Evolutionary conservation across 2,888 invertebrate genomes (phyloP), one percentile per base, ranked within the genome.

Genomic region (Galerucella nymphaeae): DNA sequence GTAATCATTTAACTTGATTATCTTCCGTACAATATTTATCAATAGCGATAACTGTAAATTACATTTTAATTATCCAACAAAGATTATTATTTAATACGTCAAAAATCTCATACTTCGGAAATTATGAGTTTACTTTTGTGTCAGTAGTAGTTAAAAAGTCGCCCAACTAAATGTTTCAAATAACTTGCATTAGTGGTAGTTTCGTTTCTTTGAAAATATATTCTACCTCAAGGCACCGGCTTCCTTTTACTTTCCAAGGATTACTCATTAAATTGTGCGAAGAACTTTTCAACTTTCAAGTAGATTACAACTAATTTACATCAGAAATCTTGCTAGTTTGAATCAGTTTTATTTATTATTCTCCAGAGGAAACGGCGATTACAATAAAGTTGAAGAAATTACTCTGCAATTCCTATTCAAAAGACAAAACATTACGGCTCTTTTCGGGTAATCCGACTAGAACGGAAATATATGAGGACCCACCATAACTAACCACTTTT

Each of bases 151-250:
- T 20, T 55, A 20, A 8, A 18, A 13, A 55, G 55, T 55, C 20
- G 10, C 55, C 18, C 4, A 45, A 45, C 45, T 6, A 14, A 45
- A 45, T 45, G 6, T 45, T 45, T 55, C 42, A 67, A 73, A 59
- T 66, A 42, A 66, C 10, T 55, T 55, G 30, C 30, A 38, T 38
- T 8, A 38, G 30, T 16, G 14, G 16, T 55, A n/a, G 55, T 55
- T 55, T 11, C 8, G 18, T 20, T 55, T 55, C 55, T 55, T 55
- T 55, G 55, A 55, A 55, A 55, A 55, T 55, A 55, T 55, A 55
- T 55, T 20, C 20, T 55, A 55, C 55, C 55, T 55, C 20, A 20
- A 55, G 55, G 55, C 55, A 55, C 10, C 6, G 55, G 55, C 18
- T 11, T 55, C 55, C n/a, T 55, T 55, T 55, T 55, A 20, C 20